Evolutionary conservation across 2,888 invertebrate genomes (phyloP).

Genomic region (Chouioia cunea): DNA sequence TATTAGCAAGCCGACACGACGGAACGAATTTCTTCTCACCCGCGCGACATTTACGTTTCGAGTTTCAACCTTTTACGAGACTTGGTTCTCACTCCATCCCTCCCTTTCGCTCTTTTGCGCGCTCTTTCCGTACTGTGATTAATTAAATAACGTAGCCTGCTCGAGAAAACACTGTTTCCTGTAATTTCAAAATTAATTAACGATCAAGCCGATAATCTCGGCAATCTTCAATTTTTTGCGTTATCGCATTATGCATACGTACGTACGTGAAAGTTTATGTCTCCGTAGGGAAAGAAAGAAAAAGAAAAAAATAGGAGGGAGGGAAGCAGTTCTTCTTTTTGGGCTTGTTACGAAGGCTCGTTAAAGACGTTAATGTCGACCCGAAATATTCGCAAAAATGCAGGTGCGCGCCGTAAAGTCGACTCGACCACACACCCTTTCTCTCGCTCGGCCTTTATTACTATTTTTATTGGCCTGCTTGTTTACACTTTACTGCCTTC

Average conservation of each 20-base stretch:
- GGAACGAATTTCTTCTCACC: slow-evolving; percentile 37
- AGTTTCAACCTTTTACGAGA: slow-evolving; percentile 28
- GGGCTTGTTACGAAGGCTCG: slow-evolving; percentile 63
- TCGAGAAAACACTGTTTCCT: no score
- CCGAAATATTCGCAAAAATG: slow-evolving; percentile 67
- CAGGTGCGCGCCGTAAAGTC: slow-evolving; percentile 61
- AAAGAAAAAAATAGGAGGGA: slow-evolving; percentile 41
- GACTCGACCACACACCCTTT: slow-evolving; percentile 1
- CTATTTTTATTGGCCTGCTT: slow-evolving; percentile 47
- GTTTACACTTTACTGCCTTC: slow-evolving; percentile 47
- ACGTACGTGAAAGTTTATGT: slow-evolving; percentile 41
- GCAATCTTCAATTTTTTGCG: no score
- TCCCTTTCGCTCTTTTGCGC: no score
- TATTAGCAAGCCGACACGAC: slow-evolving; percentile 45
- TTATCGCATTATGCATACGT: no score
- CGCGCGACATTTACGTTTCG: slow-evolving; percentile 25
- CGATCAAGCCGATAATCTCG: no score
- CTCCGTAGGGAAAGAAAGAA: slow-evolving; percentile 36
- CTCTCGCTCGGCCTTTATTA: slow-evolving; percentile 35
- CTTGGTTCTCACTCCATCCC: not conserved
- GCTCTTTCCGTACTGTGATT: no score
- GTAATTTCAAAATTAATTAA: no score
- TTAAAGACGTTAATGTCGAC: slow-evolving; percentile 65
- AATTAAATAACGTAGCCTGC: no score
- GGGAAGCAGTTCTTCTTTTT: slow-evolving; percentile 54